Conservation (phyloP, 2,797 vertebrate species). For the Ptychadena robeensis region DNA sequence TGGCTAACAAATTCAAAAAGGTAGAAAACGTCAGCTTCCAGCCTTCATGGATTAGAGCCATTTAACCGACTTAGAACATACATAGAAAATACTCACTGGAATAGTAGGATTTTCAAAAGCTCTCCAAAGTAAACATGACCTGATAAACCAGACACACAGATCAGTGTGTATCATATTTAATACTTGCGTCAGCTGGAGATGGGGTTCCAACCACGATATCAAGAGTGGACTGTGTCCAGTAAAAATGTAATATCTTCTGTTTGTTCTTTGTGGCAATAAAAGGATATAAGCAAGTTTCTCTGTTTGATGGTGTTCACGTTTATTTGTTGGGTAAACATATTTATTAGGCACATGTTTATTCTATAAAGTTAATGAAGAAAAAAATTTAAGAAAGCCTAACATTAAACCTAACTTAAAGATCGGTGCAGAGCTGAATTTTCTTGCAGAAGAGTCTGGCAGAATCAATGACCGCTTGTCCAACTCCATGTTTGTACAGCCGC, state of each 20-base stretch:
- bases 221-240: conserved; percentile 41
- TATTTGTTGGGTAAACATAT: conserved; percentile 7
- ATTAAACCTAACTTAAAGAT: too few species aligned
- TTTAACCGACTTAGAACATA: conserved; percentile 14
- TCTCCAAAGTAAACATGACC: conserved; percentile 51
- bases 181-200: conserved; percentile 44
- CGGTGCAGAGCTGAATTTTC: too few species aligned
- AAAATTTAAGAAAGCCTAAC: too few species aligned
- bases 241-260: conserved; percentile 37
- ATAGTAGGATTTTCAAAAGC: background rate
- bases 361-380: too few species aligned
- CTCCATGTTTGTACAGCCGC: too few species aligned
- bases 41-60: background rate
- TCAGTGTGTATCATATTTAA: conserved; percentile 44
- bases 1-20: conserved; percentile 14
- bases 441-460: too few species aligned
- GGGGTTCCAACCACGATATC: conserved; percentile 46
- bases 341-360: too few species aligned
- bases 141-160: conserved; percentile 51
- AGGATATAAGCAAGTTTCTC: background rate
- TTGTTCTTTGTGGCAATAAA: conserved; percentile 5
- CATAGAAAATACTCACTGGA: conserved; percentile 33
- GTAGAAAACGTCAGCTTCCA: conserved; percentile 39
- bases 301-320: background rate
- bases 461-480: too few species aligned